Conservation (phyloP, 2,888 invertebrate species). For the Alsophila aescularia region DNA sequence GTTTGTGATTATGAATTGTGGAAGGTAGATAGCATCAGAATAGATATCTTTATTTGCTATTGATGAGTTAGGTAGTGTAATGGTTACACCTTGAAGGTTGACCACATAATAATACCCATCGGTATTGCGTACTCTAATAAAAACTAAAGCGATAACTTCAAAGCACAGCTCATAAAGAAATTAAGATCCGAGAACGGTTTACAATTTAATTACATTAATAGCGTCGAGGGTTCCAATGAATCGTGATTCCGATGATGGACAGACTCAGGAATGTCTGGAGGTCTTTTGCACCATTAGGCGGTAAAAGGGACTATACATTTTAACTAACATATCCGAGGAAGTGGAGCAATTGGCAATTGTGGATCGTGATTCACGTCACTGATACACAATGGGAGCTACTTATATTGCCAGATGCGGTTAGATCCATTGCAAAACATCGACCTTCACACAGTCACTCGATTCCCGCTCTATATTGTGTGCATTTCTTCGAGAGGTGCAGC, state of each 20-base stretch:
- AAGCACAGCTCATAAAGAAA: background rate
- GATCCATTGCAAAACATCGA: conserved; percentile 62
- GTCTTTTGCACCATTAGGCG: conserved; percentile 34
- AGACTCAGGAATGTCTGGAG: conserved; percentile 33
- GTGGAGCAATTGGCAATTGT: conserved; percentile 50
- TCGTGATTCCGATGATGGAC: conserved; percentile 28
- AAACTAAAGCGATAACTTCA: background rate
- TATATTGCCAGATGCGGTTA: conserved; percentile 61
- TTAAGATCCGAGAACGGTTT: conserved; percentile 5
- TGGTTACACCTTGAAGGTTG: background rate
- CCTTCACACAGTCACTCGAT: conserved; percentile 58
- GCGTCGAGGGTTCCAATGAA: conserved; percentile 4
- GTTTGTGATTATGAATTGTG: background rate
- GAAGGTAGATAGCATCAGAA: background rate
- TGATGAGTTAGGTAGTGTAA: too few species aligned
- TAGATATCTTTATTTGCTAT: background rate
- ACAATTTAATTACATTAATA: conserved; percentile 22
- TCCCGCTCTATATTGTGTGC: conserved; percentile 56
- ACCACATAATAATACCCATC: background rate
- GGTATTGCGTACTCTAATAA: background rate
- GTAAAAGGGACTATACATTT: conserved; percentile 29
- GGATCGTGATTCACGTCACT: conserved; percentile 64
- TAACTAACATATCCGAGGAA: conserved; percentile 46
- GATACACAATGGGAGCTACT: conserved; percentile 61
- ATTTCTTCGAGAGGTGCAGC: conserved; percentile 41